Base-by-base conservation (phyloP, 2,888 invertebrate genomes). In the Cremastobaeus sp. region DNA sequence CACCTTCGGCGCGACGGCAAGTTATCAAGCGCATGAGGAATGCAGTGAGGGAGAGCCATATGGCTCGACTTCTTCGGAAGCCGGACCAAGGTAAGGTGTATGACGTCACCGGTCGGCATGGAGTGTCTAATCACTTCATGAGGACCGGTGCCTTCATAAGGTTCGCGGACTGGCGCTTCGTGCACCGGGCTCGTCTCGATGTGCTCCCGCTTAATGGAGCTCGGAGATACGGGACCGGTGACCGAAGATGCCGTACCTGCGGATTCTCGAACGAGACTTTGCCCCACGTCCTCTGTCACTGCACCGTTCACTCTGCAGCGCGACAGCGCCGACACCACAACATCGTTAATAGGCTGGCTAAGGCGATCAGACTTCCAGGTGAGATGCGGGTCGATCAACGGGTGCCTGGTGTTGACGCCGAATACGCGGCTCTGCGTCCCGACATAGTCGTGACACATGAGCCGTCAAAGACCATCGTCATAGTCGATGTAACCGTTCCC, bases 101-200 rank as follows among this genome's bases (percentile, higher is more conserved):
- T 64, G 48, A 76, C 8, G 76, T 68, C 5, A 50, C 78, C 2
- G 15, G 66, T 1, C 45, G 52, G 1, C 47, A 65, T 52, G 43
- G 25, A 8, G 59, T 57, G n/a, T 78, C 79, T 21, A 83, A 82
- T 64, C 83, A 83, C 76, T 86, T 85, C 71, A 59, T 82, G 12
- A 43, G 77, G 0, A 39, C 14, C 0, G 71, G 68, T 0, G 28
- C 43, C 2, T 64, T 34, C 12, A 66, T 37, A 15, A 48, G 68
- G 30, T 87, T 86, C 71, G 81, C 82, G 4, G 87, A 88, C 64
- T 88, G 88, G 86, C 78, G 86, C 2, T 88, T 88, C 60, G 77
- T 87, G 11, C 86, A 86, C 75, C 76, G 83, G 0, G 84, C 84
- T 2, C 73, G 83, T 1, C 79, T 76, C 20, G 35, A 62, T 6